Percentiles rank a stretch among this genome's conserved stretches.
phyloP scores from a whole-genome alignment of 2,797 vertebrate species.

The Cottoperca gobio region DNA sequence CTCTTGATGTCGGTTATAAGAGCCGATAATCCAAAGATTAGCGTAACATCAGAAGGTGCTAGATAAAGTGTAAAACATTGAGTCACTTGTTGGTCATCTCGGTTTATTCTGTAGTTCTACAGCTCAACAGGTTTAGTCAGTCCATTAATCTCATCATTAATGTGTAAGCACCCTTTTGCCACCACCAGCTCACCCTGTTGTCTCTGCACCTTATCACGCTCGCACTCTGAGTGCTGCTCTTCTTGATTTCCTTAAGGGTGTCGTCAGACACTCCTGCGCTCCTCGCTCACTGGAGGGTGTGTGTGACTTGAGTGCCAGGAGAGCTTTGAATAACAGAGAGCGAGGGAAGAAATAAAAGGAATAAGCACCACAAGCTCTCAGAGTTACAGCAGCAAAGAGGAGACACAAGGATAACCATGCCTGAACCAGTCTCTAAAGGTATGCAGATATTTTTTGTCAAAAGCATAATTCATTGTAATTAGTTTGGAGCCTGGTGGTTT shows the following conservation, averaged over 20 bases:
- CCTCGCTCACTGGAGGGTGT: slow-evolving; percentile 72
- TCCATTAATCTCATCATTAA: slow-evolving; percentile 57
- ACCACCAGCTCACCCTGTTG: slow-evolving; percentile 17
- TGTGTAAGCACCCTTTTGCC: slow-evolving; percentile 45
- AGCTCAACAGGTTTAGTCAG: slow-evolving; percentile 57
- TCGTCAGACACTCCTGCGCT: slow-evolving; percentile 54
- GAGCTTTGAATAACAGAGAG: slow-evolving; percentile 79
- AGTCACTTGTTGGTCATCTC: slow-evolving; percentile 31
- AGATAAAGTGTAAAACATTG: slow-evolving; percentile 53
- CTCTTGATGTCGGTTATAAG: slow-evolving; percentile 14
- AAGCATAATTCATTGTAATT: slow-evolving; percentile 59
- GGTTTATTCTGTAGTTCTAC: slow-evolving; percentile 22
- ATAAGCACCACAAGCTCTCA: slow-evolving; percentile 67
- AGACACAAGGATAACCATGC: slow-evolving; percentile 81
- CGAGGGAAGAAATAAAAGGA: slow-evolving; percentile 81
- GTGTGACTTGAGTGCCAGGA: slow-evolving; percentile 77
- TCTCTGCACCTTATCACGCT: slow-evolving; percentile 42
- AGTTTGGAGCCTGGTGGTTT: slow-evolving; percentile 42
- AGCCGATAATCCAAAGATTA: slow-evolving; percentile 40
- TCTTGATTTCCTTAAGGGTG: slow-evolving; percentile 69
- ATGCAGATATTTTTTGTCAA: slow-evolving; percentile 64
- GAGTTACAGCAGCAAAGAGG: slow-evolving; percentile 69
- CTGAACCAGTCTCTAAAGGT: slow-evolving; percentile 77
- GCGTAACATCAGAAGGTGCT: background rate
- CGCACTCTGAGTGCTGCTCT: slow-evolving; percentile 39